A percentile compares a stretch with the other conserved stretches of the same genome.
phyloP scores from a whole-genome alignment of 2,888 invertebrate genomes.

The Osmoderma eremita region DNA sequence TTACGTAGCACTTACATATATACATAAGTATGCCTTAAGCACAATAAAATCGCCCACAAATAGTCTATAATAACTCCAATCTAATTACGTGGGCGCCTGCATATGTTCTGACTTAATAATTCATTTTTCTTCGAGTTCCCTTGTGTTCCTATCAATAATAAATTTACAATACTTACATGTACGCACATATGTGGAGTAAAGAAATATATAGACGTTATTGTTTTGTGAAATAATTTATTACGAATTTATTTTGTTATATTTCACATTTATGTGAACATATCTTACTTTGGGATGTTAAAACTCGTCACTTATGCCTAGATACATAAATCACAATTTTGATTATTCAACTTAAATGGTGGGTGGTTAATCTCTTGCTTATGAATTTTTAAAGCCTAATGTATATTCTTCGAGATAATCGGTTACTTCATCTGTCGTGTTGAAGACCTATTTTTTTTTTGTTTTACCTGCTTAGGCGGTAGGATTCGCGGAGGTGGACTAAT shows the following conservation, averaged over 20 bases:
- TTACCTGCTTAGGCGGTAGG: not conserved
- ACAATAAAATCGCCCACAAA: constrained; percentile 14
- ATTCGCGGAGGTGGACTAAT: constrained; percentile 12
- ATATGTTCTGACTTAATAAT: constrained; percentile 11
- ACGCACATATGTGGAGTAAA: not conserved
- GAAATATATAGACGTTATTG: not conserved
- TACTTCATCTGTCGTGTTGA: not conserved
- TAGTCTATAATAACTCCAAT: constrained; percentile 7
- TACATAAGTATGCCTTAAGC: constrained; percentile 25
- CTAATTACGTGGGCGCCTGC: constrained; percentile 6
- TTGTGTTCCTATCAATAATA: not conserved
- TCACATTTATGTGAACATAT: too few species aligned
- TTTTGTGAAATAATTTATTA: not conserved
- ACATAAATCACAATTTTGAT: not conserved
- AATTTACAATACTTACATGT: not conserved
- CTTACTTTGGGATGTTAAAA: too few species aligned
- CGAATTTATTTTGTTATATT: too few species aligned
- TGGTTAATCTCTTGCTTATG: not conserved
- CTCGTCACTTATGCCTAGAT: too few species aligned
- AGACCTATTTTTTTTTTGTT: not conserved
- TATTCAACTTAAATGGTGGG: not conserved
- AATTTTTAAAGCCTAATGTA: too few species aligned
- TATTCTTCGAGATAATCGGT: not conserved
- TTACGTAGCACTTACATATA: not conserved
- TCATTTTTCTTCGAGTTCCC: not conserved